A percentile compares a stretch with the other conserved stretches of the same genome.
phyloP scores from a whole-genome alignment of 2,888 invertebrate genomes.

The Leucophenga maculata region DNA sequence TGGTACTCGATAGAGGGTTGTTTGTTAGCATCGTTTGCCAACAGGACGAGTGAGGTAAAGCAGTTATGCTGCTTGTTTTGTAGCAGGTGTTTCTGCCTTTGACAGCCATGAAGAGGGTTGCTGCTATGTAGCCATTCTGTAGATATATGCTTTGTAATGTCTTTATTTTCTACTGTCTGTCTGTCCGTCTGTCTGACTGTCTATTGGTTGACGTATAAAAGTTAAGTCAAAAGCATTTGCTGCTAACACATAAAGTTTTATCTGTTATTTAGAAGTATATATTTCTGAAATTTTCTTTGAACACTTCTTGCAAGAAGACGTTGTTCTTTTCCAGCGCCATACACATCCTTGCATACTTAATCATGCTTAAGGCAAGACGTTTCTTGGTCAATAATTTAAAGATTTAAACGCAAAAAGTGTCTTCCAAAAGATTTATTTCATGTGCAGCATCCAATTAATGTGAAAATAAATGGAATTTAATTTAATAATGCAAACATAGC shows the following conservation, averaged over 20 bases:
- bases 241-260: conserved; percentile 2
- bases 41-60: not conserved
- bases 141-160: not conserved
- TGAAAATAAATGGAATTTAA: not conserved
- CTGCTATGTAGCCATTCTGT: not conserved
- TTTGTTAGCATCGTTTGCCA: not conserved
- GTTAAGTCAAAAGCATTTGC: not conserved
- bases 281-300: not conserved
- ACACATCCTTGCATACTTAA: not conserved
- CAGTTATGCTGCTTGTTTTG: not conserved
- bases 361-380: too few species aligned
- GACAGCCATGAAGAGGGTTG: conserved; percentile 19
- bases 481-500: conserved; percentile 12
- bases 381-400: too few species aligned
- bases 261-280: not conserved
- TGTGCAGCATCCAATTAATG: conserved; percentile 2
- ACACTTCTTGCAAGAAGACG: not conserved
- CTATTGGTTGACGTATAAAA: not conserved
- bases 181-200: not conserved
- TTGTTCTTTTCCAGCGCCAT: not conserved
- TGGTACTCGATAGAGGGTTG: not conserved
- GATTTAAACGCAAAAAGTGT: too few species aligned
- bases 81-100: conserved; percentile 16
- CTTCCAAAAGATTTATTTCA: too few species aligned
- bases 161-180: too few species aligned